These are phyloP conservation scores for Poliocrania exsul DNA, from an alignment of 2,797 vertebrate species.

Conservation along the genomic window DNA sequence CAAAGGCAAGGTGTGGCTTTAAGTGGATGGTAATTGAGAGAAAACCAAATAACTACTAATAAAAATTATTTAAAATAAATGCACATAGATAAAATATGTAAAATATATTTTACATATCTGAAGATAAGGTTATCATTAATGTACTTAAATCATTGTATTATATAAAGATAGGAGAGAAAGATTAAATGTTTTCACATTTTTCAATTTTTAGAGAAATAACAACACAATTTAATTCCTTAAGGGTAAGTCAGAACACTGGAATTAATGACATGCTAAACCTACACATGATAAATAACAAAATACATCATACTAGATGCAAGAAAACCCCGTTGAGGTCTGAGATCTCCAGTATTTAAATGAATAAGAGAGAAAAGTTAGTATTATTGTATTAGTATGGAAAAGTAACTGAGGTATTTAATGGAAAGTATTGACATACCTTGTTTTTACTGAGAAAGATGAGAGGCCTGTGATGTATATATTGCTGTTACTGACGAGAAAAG, in stretches of 20 bases:
- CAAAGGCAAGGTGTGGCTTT: conserved; percentile 1
- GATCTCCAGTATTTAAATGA: background rate
- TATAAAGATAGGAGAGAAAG: background rate
- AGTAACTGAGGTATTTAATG: background rate
- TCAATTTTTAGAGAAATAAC: conserved; percentile 4
- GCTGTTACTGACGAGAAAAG: background rate
- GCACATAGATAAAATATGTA: background rate
- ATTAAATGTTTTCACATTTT: background rate
- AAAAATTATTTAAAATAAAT: conserved; percentile 13
- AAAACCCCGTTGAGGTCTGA: background rate
- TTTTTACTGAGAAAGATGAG: background rate
- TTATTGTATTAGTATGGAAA: background rate
- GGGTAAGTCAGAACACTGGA: background rate
- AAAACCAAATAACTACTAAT: background rate
- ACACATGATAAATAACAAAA: background rate
- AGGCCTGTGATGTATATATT: background rate
- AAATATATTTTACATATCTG: background rate
- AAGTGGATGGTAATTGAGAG: background rate
- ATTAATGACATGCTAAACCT: background rate
- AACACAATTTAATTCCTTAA: background rate
- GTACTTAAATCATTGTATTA: background rate
- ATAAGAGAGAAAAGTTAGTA: background rate
- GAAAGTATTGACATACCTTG: background rate
- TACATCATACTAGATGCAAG: background rate
- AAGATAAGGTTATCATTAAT: background rate